Base-by-base conservation (phyloP, 2,113 vertebrate genomes). In the Pithys albifrons region DNA sequence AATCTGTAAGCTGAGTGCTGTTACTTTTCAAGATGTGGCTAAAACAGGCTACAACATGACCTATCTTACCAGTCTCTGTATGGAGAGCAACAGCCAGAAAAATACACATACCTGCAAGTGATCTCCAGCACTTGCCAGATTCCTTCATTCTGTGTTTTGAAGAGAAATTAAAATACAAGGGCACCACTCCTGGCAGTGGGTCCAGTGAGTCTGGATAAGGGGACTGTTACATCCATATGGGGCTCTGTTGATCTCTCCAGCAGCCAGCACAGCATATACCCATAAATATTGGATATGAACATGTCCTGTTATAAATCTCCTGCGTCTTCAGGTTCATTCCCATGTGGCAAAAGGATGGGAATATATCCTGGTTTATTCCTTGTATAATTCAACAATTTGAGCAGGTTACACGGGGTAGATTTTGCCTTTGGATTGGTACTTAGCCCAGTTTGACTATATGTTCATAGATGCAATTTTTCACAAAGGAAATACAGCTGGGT, bases 171-270 rank as follows among this genome's bases (percentile, higher is more conserved):
- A 72, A 82, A 43, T 69, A 41, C 7, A 27, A 77, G 7, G 14
- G 9, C 46, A 57, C 14, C 5, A 5, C 4, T 67, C 14, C 39
- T 58, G 20, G n/a, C 29, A 46, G 31, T 6, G 41, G 5, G 14
- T 64, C 39, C 2, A 1, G 10, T n/a, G 28, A 74, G 19, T 64
- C 73, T 59, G 48, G 43, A 33, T 31, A 49, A 81, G 18, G 3
- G 19, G 54, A 55, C 8, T 33, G 3, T 8, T 6, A 19, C 1
- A 9, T 57, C 39, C 0, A 0, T 10, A 5, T 31, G 48, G 52
- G 78, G 24, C 3, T 74, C 27, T 76, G 31, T 39, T 70, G 25
- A 29, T 80, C 16, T 65, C 33, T 57, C 16, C 41, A 58, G 41
- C 55, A 62, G 43, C 46, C 64, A 78, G 71, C 39, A 48, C 12